Base-by-base conservation (phyloP, 2,797 vertebrate genomes). In the Phylloscopus collybita region DNA sequence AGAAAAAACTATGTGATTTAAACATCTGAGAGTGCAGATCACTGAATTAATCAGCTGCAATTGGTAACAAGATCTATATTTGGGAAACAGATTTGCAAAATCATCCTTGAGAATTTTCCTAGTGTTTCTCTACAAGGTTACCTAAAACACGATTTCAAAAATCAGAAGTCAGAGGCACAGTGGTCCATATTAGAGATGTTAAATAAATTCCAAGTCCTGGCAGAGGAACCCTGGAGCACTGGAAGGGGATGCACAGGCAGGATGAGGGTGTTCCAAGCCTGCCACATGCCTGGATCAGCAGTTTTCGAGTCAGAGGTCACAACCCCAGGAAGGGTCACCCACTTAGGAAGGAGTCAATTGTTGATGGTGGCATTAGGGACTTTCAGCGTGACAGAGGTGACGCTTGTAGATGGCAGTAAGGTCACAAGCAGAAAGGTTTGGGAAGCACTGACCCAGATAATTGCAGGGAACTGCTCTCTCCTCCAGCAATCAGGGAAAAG, bases 391-490 rank as follows among this genome's bases (percentile, higher is more conserved):
- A 93, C 95, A 96, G 94, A 92, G 80, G 87, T 74, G 69, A 95
- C 15, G 61, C 80, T 74, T 75, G 92, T 56, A 81, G 90, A 62
- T 75, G 59, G 80, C 66, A 66, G 65, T 3, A 65, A 92, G 94
- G 95, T 94, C 92, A 92, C 51, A 40, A 13, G 38, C 70, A 84
- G 62, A 65, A 95, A 61, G 73, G 73, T 40, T 47, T 79, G 80
- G 87, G 88, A 94, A 95, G 83, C 76, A 32, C 47, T 90, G 86
- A 92, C 96, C 95, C 91, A 94, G 80, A 84, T 81, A 92, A 94
- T 88, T 81, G 49, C 25, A 78, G 61, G 81, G 69, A 89, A 20
- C 44, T 69, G 78, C 74, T 74, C 78, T 59, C 76, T 95, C 74
- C 79, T 70, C 61, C 81, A 82, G 79, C 85, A 60, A 27, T 25